Percentiles rank a stretch among this genome's conserved stretches.
These are phyloP conservation scores for Thymelicus lineola DNA, from an alignment of 2,888 invertebrate genomes.

Conservation along the genomic window DNA sequence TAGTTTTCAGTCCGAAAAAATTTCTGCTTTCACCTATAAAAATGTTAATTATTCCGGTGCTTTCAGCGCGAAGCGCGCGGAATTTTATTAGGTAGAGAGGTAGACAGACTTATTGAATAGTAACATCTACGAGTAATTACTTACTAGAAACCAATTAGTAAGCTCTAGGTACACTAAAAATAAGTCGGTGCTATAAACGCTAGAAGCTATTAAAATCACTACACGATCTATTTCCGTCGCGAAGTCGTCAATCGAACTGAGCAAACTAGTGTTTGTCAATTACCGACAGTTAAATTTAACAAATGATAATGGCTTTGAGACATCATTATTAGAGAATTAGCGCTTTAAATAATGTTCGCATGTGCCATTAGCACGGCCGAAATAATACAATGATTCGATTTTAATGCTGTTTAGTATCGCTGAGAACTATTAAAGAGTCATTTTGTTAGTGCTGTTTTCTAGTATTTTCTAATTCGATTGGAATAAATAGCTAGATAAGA, in stretches of 20 bases:
- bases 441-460: not conserved
- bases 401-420: not conserved
- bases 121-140: no score
- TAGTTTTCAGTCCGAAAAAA: no score
- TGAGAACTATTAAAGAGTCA: slow-evolving; percentile 3
- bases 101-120: no score
- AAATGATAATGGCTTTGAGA: slow-evolving; percentile 18
- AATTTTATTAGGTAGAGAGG: no score
- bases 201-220: slow-evolving; percentile 27
- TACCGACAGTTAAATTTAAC: slow-evolving; percentile 26
- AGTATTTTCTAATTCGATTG: not conserved
- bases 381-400: not conserved
- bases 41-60: no score
- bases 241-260: slow-evolving; percentile 24
- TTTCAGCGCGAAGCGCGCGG: no score
- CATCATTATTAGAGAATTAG: slow-evolving; percentile 15
- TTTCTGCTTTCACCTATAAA: no score
- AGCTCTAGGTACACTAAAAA: slow-evolving; percentile 14
- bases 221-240: slow-evolving; percentile 28
- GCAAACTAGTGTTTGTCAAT: slow-evolving; percentile 24
- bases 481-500: no score
- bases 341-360: not conserved
- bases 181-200: slow-evolving; percentile 10
- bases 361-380: not conserved
- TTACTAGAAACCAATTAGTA: slow-evolving; percentile 11